Conservation (phyloP, 1,140 invertebrate species). For the Marisa cornuarietis region DNA sequence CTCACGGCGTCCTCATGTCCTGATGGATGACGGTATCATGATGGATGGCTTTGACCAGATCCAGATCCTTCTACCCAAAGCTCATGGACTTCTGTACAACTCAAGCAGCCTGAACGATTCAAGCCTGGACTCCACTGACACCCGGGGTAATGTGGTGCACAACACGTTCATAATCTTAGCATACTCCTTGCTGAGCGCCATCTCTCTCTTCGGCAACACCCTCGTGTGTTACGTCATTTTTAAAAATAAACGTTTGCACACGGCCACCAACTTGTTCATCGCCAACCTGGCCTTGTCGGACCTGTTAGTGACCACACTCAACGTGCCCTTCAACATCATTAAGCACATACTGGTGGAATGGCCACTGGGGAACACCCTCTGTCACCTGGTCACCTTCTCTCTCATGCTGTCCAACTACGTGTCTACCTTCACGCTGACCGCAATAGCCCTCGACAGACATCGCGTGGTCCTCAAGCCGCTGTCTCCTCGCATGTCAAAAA, state of each 20-base stretch:
- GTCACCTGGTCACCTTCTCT: conserved; percentile 68
- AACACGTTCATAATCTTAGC: conserved; percentile 46
- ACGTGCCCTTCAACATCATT: conserved; percentile 76
- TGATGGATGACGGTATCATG: too few species aligned
- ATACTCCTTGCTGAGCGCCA: conserved; percentile 63
- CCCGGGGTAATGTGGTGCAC: conserved; percentile 21
- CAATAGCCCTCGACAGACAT: conserved; percentile 70
- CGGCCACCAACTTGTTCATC: conserved; percentile 97
- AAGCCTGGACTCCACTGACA: not conserved
- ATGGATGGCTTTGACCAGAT: not conserved
- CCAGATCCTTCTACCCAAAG: not conserved
- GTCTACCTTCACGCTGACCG: conserved; percentile 70
- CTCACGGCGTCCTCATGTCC: too few species aligned
- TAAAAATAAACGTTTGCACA: conserved; percentile 92
- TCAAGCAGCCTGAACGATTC: not conserved
- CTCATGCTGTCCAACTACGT: conserved; percentile 69
- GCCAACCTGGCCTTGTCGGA: conserved; percentile 96
- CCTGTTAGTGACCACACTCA: conserved; percentile 88
- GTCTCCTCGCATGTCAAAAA: conserved; percentile 62
- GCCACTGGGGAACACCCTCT: conserved; percentile 68
- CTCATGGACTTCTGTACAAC: not conserved
- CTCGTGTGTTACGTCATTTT: conserved; percentile 87
- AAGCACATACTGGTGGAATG: conserved; percentile 60
- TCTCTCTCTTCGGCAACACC: conserved; percentile 79
- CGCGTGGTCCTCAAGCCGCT: conserved; percentile 69